Conservation (phyloP, 2,113 vertebrate genomes). For the Vulpes ferrilata region DNA sequence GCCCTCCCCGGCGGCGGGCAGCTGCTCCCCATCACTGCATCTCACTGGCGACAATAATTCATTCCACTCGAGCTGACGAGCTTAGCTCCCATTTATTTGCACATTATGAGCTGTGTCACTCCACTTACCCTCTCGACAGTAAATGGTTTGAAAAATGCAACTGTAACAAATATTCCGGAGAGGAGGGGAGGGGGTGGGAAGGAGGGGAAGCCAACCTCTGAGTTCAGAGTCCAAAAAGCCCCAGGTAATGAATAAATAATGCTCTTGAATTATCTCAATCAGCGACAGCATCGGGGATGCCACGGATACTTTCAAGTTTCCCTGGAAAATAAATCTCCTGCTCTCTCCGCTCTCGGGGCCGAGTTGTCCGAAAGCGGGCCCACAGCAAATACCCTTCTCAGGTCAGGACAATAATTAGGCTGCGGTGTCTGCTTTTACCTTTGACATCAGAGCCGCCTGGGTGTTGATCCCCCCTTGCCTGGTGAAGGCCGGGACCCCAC, state of each 20-base stretch:
- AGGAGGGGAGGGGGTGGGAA: background rate
- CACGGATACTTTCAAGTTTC: slow-evolving; percentile 80
- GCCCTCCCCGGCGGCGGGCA: slow-evolving; percentile 87
- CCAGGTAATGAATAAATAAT: slow-evolving; percentile 86
- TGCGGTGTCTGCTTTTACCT: slow-evolving; percentile 86
- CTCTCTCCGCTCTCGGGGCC: slow-evolving; percentile 82
- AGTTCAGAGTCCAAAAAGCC: slow-evolving; percentile 73
- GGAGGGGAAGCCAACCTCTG: slow-evolving; percentile 74
- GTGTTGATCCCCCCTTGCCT: no score
- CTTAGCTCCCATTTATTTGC: slow-evolving; percentile 87
- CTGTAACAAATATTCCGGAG: slow-evolving; percentile 85
- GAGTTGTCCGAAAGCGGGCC: slow-evolving; percentile 82
- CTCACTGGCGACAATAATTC: slow-evolving; percentile 89
- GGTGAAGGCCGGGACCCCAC: no score
- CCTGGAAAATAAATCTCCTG: slow-evolving; percentile 71
- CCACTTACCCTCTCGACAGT: slow-evolving; percentile 86
- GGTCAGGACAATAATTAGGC: slow-evolving; percentile 90
- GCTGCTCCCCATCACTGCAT: slow-evolving; percentile 84
- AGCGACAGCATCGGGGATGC: slow-evolving; percentile 82
- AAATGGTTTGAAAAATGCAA: slow-evolving; percentile 87
- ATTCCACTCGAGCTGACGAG: slow-evolving; percentile 88
- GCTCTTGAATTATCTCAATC: slow-evolving; percentile 83
- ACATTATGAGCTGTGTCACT: slow-evolving; percentile 88
- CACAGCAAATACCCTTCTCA: slow-evolving; percentile 90
- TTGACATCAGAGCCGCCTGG: slow-evolving; percentile 84